phyloP scores from a whole-genome alignment of 2,113 vertebrate genomes.

The Dipodomys merriami region DNA sequence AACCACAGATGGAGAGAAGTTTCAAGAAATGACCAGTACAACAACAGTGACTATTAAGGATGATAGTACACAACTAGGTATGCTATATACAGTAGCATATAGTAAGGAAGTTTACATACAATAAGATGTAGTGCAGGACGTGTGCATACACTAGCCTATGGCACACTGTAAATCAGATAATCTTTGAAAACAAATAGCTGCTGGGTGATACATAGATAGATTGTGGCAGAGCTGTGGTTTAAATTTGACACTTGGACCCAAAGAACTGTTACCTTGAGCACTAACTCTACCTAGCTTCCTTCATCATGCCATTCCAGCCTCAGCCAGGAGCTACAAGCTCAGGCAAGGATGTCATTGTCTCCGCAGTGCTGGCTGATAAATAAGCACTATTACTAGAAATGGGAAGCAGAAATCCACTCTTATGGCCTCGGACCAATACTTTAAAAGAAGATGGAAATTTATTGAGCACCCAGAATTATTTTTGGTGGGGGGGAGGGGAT shows the following conservation, averaged over 20 bases:
- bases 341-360: neutral
- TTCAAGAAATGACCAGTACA: neutral
- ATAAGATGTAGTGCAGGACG: too few species aligned
- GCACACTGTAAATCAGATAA: neutral
- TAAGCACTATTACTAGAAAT: neutral
- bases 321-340: neutral
- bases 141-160: neutral
- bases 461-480: neutral
- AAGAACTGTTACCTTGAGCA: neutral
- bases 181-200: slow-evolving; percentile 2
- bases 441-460: neutral
- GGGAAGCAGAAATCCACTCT: neutral
- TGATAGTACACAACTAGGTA: too few species aligned
- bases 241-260: neutral
- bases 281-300: neutral
- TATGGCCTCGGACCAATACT: neutral
- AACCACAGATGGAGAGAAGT: neutral
- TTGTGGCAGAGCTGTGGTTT: neutral
- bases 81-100: too few species aligned
- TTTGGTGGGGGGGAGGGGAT: neutral
- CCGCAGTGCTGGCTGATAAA: neutral
- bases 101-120: too few species aligned
- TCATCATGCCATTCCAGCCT: neutral
- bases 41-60: neutral
- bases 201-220: neutral